A percentile compares a stretch with the other conserved stretches of the same genome.
phyloP scores from a whole-genome alignment of 2,797 vertebrate genomes.

The Rhincodon typus region DNA sequence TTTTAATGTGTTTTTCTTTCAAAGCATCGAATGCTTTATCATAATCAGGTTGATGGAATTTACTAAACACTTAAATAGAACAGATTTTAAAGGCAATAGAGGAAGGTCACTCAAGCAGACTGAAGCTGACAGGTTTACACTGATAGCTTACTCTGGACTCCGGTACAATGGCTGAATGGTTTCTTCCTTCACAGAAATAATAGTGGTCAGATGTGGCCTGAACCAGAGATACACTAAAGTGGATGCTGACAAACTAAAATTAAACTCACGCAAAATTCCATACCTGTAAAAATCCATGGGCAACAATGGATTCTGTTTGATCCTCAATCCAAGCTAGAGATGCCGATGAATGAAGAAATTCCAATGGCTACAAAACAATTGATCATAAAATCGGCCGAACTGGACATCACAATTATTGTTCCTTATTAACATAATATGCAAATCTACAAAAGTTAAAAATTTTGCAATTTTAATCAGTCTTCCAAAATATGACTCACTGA shows the following conservation, averaged over 20 bases:
- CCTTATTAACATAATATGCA: neutral
- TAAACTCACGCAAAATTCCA: neutral
- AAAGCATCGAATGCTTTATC: neutral
- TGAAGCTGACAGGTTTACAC: neutral
- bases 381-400: neutral
- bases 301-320: slow-evolving; percentile 30
- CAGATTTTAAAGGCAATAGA: neutral
- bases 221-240: neutral
- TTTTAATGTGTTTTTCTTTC: neutral
- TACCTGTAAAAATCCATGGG: neutral
- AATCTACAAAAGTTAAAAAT: neutral
- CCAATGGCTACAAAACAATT: slow-evolving; percentile 37
- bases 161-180: neutral
- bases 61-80: neutral
- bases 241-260: neutral
- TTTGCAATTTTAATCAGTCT: no score
- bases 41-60: neutral
- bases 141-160: neutral
- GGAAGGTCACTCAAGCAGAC: neutral
- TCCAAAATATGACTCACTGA: neutral
- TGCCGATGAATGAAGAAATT: slow-evolving; percentile 32
- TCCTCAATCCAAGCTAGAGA: slow-evolving; percentile 38
- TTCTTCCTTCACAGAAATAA: neutral
- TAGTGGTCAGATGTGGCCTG: neutral
- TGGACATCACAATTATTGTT: neutral